These are phyloP conservation scores for Sialis fuliginosa DNA, from an alignment of 2,888 invertebrate species.

Conservation along the genomic window DNA sequence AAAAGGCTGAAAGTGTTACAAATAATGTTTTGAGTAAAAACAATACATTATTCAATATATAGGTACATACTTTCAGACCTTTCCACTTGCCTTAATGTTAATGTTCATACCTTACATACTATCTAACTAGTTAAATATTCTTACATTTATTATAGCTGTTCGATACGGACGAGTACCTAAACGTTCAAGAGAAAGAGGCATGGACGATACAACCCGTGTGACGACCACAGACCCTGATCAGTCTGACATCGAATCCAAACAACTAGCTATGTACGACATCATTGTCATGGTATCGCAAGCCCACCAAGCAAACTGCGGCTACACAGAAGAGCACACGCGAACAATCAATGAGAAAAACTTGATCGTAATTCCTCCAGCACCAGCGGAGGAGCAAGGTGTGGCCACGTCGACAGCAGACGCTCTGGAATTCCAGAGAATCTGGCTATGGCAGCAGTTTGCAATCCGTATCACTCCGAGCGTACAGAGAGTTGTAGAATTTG, in stretches of 20 bases:
- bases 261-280: constrained; percentile 59
- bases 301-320: constrained; percentile 74
- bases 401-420: constrained; percentile 40
- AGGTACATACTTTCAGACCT: no score
- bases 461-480: constrained; percentile 75
- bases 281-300: constrained; percentile 67
- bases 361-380: constrained; percentile 30
- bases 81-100: no score
- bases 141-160: constrained; percentile 50
- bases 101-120: no score
- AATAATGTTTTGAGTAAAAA: no score
- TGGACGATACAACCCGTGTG: constrained; percentile 31
- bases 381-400: constrained; percentile 3
- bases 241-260: constrained; percentile 25
- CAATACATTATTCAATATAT: no score
- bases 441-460: constrained; percentile 82
- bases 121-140: no score
- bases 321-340: constrained; percentile 68
- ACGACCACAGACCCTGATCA: constrained; percentile 26
- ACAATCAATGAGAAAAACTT: constrained; percentile 51
- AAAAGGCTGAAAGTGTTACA: no score
- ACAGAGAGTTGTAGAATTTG: constrained; percentile 89
- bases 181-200: constrained; percentile 64
- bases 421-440: constrained; percentile 54
- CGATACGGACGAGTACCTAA: constrained; percentile 94